Percentiles rank a stretch among this genome's conserved stretches.
Evolutionary conservation across 1,140 invertebrate genomes (phyloP).

Genomic region (Neomicropteryx cornuta): DNA sequence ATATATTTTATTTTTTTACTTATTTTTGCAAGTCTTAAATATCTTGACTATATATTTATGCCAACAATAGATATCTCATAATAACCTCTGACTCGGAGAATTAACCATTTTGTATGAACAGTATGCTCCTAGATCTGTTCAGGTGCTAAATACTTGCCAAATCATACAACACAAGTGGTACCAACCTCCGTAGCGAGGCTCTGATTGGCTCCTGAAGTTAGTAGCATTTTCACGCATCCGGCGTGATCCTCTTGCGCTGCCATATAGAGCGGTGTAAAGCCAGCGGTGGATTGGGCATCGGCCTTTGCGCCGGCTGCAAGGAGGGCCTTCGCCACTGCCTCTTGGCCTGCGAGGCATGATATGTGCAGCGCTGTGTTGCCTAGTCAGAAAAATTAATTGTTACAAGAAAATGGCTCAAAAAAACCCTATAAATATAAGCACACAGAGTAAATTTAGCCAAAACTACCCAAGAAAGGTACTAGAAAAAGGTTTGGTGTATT

Average conservation of each 20-base stretch:
- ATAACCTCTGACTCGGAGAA: too few species aligned
- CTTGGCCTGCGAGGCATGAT: conserved; percentile 87
- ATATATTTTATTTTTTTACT: too few species aligned
- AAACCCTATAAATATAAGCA: too few species aligned
- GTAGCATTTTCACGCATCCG: conserved; percentile 82
- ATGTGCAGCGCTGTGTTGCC: conserved; percentile 96
- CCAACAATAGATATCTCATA: too few species aligned
- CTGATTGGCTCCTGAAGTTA: conserved; percentile 92
- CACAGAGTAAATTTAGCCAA: too few species aligned
- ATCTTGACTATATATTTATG: too few species aligned
- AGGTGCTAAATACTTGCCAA: background rate
- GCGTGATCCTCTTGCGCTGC: conserved; percentile 98
- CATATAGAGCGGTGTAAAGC: conserved; percentile 98
- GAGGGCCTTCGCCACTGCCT: conserved; percentile 80
- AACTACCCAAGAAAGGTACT: too few species aligned
- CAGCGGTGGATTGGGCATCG: conserved; percentile 94
- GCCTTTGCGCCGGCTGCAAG: conserved; percentile 85
- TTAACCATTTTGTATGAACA: too few species aligned
- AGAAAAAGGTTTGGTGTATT: too few species aligned
- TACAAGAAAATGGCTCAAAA: too few species aligned
- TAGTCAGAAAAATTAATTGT: conserved; percentile 20
- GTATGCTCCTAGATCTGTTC: too few species aligned
- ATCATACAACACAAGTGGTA: conserved; percentile 2
- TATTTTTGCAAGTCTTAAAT: too few species aligned
- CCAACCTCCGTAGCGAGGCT: conserved; percentile 89